These are phyloP conservation scores for Eudorcas thomsonii DNA, from an alignment of 2,113 vertebrate genomes.

Conservation along the genomic window DNA sequence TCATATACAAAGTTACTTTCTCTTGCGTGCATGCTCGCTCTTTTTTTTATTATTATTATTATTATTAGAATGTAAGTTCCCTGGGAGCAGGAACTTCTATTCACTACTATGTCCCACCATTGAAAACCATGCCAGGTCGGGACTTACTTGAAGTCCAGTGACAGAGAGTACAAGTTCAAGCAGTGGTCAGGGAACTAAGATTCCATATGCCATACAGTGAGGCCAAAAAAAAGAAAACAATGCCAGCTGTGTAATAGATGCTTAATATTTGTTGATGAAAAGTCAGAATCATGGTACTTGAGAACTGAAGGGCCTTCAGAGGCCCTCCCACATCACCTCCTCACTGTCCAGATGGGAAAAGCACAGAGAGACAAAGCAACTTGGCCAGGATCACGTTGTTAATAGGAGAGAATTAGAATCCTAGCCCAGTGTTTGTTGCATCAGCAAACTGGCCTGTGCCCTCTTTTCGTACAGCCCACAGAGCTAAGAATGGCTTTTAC, in stretches of 20 bases:
- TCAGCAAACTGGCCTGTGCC: not conserved
- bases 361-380: not conserved
- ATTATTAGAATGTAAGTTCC: not conserved
- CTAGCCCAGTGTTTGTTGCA: not conserved
- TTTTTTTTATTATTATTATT: not conserved
- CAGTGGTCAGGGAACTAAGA: not conserved
- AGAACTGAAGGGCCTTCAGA: not conserved
- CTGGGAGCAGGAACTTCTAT: not conserved
- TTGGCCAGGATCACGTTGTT: not conserved
- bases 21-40: rapidly evolving
- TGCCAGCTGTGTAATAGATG: not conserved
- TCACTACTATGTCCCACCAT: not conserved
- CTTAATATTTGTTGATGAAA: not conserved
- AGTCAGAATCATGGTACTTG: not conserved
- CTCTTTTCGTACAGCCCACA: not conserved
- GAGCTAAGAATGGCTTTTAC: not conserved
- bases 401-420: not conserved
- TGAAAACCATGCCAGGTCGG: not conserved
- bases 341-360: not conserved
- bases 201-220: not conserved
- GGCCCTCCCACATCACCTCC: too few species aligned
- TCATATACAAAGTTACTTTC: not conserved
- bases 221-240: not conserved
- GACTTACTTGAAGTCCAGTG: not conserved
- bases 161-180: not conserved